Evolutionary conservation across 2,888 invertebrate species (phyloP).

Genomic region (Acanthosepion pharaonis): DNA sequence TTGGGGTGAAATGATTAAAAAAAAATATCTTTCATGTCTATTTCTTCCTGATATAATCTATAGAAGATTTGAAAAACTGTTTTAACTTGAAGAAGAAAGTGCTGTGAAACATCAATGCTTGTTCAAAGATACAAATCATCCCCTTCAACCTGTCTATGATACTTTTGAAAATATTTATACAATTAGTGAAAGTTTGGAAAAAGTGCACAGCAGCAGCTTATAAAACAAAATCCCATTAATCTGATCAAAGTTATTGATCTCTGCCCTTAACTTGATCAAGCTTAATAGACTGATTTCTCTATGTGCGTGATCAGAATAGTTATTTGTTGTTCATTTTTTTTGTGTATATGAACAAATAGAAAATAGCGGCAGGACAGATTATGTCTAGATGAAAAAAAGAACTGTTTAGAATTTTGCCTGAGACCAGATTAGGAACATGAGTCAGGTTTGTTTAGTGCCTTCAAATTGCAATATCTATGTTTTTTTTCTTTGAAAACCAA

Average conservation of each 20-base stretch:
- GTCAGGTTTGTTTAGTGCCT: not conserved
- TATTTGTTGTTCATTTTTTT: not conserved
- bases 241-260: not conserved
- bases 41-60: no score
- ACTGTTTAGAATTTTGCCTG: not conserved
- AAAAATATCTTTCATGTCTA: no score
- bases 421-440: not conserved
- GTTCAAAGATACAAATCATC: no score
- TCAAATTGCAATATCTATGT: not conserved
- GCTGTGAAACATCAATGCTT: no score
- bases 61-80: no score
- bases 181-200: not conserved
- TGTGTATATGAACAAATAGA: not conserved
- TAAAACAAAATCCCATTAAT: not conserved
- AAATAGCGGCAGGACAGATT: not conserved
- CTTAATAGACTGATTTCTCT: not conserved
- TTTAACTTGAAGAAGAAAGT: no score
- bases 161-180: not conserved
- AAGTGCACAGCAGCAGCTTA: not conserved
- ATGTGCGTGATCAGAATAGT: not conserved
- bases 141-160: not conserved
- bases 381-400: not conserved
- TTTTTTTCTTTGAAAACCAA: not conserved
- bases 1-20: no score
- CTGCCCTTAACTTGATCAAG: not conserved